These are phyloP conservation scores for Macropus fuliginosus DNA, from an alignment of 2,797 vertebrate genomes.

Conservation along the genomic window DNA sequence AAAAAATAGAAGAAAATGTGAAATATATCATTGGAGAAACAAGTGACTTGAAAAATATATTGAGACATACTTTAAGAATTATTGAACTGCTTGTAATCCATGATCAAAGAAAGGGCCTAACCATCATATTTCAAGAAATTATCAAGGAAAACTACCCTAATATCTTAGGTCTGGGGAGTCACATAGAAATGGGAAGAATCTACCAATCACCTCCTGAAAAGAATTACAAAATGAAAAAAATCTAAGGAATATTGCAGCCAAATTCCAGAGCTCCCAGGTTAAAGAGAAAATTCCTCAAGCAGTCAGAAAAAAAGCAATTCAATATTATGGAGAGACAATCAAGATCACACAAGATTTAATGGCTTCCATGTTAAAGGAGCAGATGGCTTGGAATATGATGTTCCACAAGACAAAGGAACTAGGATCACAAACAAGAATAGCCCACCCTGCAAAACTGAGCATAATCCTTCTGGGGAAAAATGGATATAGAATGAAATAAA, in stretches of 20 bases:
- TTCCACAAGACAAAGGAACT: not conserved
- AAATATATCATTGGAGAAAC: not conserved
- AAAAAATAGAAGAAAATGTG: not conserved
- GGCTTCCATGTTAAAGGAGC: not conserved
- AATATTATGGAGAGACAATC: not conserved
- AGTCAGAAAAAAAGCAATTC: not conserved
- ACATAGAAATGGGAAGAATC: not conserved
- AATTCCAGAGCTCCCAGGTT: not conserved
- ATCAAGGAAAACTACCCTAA: not conserved
- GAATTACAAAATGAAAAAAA: not conserved
- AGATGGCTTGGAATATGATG: not conserved
- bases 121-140: not conserved
- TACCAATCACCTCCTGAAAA: not conserved
- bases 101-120: not conserved
- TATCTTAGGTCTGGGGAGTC: not conserved
- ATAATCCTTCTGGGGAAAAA: not conserved
- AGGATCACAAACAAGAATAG: not conserved
- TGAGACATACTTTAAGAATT: not conserved
- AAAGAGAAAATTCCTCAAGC: not conserved
- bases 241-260: not conserved
- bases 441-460: not conserved
- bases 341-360: not conserved
- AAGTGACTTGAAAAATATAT: not conserved
- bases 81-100: not conserved
- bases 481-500: not conserved